Evolutionary conservation across 2,797 vertebrate species (phyloP).

Genomic region (Phalanger gymnotis): DNA sequence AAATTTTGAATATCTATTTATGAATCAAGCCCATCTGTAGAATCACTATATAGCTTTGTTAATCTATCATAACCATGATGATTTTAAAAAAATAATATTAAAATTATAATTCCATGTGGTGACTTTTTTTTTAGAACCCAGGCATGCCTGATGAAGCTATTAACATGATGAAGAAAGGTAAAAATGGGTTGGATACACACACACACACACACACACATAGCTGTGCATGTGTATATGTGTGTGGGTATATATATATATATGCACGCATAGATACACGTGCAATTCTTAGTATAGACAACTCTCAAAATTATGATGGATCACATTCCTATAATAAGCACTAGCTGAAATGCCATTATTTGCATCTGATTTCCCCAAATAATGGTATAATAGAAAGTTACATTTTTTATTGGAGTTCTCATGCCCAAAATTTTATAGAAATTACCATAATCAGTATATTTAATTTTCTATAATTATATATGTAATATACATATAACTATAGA

Average conservation of each 20-base stretch:
- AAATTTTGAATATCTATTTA: constrained; percentile 9
- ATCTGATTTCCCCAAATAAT: background rate
- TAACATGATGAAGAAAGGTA: background rate
- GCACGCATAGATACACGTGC: background rate
- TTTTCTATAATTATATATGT: background rate
- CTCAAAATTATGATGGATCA: background rate
- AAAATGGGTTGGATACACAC: background rate
- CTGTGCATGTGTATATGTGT: no score
- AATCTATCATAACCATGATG: background rate
- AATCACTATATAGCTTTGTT: background rate
- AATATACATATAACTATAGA: background rate
- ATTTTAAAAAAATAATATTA: constrained; percentile 12
- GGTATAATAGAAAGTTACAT: background rate
- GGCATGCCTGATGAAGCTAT: background rate
- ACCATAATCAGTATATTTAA: background rate
- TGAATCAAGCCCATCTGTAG: background rate
- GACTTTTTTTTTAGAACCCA: constrained; percentile 33
- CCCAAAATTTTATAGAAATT: background rate
- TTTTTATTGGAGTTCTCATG: background rate
- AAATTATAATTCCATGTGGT: background rate
- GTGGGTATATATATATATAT: background rate
- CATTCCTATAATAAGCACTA: background rate
- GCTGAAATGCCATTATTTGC: background rate
- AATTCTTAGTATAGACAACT: background rate
- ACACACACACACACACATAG: no score